These are phyloP conservation scores for Euleptes europaea DNA, from an alignment of 2,113 vertebrate genomes.

Conservation along the genomic window DNA sequence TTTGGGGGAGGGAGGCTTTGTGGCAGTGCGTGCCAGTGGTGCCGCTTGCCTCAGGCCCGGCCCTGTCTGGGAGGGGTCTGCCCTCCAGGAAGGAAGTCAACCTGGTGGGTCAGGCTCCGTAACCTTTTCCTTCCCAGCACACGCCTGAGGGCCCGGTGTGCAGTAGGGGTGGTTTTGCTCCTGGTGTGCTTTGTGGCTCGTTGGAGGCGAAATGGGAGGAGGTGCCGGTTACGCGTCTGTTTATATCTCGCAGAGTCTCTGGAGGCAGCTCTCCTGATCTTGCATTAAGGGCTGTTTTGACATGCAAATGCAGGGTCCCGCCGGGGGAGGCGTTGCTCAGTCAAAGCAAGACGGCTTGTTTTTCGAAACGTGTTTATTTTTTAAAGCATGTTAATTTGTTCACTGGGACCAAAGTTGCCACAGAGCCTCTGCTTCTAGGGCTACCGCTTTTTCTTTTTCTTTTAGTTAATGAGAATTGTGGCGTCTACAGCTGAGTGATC, in stretches of 20 bases:
- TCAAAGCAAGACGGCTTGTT: slow-evolving; percentile 7
- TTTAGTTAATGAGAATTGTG: not conserved
- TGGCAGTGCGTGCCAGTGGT: too few species aligned
- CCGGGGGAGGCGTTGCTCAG: slow-evolving; percentile 7
- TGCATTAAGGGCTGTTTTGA: slow-evolving; percentile 20
- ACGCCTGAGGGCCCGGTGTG: too few species aligned
- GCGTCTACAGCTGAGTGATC: not conserved
- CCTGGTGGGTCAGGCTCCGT: too few species aligned
- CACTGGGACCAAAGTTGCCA: not conserved
- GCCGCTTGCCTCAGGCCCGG: too few species aligned
- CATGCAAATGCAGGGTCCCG: not conserved
- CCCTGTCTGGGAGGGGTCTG: too few species aligned
- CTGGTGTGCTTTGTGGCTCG: not conserved
- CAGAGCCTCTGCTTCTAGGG: too few species aligned
- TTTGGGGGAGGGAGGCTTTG: too few species aligned
- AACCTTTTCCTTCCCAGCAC: too few species aligned
- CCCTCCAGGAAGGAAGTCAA: too few species aligned
- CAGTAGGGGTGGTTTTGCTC: not conserved
- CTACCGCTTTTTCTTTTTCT: fast-evolving
- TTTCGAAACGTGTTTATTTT: slow-evolving; percentile 15
- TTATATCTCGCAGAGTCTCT: not conserved
- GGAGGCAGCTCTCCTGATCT: not conserved
- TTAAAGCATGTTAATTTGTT: slow-evolving; percentile 1
- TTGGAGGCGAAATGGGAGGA: not conserved
- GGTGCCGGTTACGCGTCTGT: not conserved